phyloP scores from a whole-genome alignment of 2,113 vertebrate genomes.

The Melanocharis versteri region DNA sequence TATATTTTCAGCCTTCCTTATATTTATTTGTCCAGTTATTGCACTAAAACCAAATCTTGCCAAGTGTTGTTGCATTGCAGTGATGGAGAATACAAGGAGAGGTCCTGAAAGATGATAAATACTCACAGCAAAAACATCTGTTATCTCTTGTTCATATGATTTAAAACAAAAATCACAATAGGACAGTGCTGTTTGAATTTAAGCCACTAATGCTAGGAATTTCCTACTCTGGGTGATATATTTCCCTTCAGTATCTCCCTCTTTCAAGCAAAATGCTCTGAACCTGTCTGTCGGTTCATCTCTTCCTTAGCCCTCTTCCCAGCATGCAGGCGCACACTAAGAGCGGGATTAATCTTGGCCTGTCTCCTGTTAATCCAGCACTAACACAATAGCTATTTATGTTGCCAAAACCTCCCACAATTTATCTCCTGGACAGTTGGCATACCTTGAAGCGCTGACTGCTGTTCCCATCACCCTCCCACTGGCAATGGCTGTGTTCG shows the following conservation, averaged over 20 bases:
- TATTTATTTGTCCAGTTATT: not conserved
- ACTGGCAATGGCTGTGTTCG: not conserved
- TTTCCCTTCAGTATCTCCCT: not conserved
- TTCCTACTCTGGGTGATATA: rapidly evolving
- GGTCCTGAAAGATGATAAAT: not conserved
- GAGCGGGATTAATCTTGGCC: not conserved
- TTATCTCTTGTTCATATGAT: not conserved
- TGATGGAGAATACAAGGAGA: not conserved
- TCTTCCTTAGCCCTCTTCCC: not conserved
- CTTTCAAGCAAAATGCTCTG: not conserved
- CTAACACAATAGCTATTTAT: not conserved
- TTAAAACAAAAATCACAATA: not conserved
- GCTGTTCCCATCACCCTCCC: not conserved
- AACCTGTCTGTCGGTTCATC: not conserved
- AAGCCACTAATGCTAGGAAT: not conserved
- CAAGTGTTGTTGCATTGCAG: not conserved
- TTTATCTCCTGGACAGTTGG: not conserved
- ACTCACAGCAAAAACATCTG: not conserved
- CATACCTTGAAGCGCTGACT: not conserved
- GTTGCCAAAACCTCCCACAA: not conserved
- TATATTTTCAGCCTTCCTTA: not conserved
- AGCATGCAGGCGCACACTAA: not conserved
- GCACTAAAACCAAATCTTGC: not conserved
- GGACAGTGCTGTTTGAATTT: not conserved
- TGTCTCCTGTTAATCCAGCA: not conserved